Conservation (phyloP, 2,888 invertebrate genomes). For the Heliconius charithonia region DNA sequence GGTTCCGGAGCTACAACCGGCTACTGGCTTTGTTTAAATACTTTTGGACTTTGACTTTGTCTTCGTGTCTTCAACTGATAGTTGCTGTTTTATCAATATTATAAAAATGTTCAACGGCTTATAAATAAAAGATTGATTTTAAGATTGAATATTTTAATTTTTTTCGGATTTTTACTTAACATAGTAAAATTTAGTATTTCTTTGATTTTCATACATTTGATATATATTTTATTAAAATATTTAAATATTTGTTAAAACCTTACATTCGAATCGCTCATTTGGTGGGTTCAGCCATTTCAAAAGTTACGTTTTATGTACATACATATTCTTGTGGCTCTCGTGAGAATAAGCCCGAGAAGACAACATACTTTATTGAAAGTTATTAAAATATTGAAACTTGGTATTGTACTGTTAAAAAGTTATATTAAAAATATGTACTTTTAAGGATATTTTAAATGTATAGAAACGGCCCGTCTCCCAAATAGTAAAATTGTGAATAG, state of each 20-base stretch:
- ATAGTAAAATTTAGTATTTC: background rate
- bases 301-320: slow-evolving; percentile 54
- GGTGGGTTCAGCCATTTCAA: slow-evolving; percentile 58
- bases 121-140: background rate
- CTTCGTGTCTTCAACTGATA: background rate
- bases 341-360: slow-evolving; percentile 67
- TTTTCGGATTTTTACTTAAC: no score
- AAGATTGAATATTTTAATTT: background rate
- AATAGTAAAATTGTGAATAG: no score
- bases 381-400: background rate
- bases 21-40: slow-evolving; percentile 45
- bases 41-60: slow-evolving; percentile 19
- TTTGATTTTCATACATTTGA: no score
- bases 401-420: background rate
- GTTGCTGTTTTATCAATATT: background rate
- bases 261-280: slow-evolving; percentile 52
- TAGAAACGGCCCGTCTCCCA: no score
- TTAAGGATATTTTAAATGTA: no score
- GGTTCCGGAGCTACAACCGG: slow-evolving; percentile 54
- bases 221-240: no score
- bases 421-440: background rate
- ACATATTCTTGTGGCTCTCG: slow-evolving; percentile 53
- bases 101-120: background rate
- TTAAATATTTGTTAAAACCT: background rate
- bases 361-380: slow-evolving; percentile 25